phyloP scores from a whole-genome alignment of 2,888 invertebrate species.

The Rotaria sp. region DNA sequence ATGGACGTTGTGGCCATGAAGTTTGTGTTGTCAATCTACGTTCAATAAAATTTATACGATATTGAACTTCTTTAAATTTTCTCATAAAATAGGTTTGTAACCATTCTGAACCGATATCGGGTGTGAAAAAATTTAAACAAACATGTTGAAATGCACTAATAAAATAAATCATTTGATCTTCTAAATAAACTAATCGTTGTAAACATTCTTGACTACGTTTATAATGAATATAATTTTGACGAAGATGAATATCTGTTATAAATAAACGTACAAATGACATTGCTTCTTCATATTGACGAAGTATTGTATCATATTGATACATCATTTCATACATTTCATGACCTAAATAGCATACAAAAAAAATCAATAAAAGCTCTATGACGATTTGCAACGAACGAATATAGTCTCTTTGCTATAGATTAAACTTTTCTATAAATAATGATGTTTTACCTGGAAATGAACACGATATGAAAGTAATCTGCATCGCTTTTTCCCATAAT shows the following conservation, averaged over 20 bases:
- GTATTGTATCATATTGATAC: constrained; percentile 3
- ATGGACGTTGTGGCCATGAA: constrained; percentile 33
- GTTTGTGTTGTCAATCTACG: constrained; percentile 32
- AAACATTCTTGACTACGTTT: constrained; percentile 34
- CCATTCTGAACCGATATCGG: constrained; percentile 37
- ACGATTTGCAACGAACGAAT: no score
- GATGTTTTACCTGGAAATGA: constrained; percentile 31
- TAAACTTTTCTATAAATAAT: not conserved
- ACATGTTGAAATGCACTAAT: constrained; percentile 29
- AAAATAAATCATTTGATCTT: constrained; percentile 34
- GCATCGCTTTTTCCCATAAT: constrained; percentile 18
- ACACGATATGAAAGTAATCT: constrained; percentile 1
- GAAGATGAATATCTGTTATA: constrained; percentile 33
- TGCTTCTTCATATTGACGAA: not conserved
- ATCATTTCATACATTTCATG: constrained; percentile 39
- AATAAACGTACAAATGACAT: constrained; percentile 34
- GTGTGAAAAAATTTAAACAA: constrained; percentile 16
- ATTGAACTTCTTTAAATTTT: constrained; percentile 31
- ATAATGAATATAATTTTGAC: constrained; percentile 36
- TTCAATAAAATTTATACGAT: not conserved
- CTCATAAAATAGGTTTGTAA: constrained; percentile 38
- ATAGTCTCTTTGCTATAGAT: not conserved
- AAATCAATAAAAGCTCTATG: no score
- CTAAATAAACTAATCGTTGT: constrained; percentile 22
- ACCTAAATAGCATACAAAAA: not conserved